Evolutionary conservation across 37 sponge, comb jelly and placozoan genomes (phyloP).

Genomic region (Aplysina aerophoba): DNA sequence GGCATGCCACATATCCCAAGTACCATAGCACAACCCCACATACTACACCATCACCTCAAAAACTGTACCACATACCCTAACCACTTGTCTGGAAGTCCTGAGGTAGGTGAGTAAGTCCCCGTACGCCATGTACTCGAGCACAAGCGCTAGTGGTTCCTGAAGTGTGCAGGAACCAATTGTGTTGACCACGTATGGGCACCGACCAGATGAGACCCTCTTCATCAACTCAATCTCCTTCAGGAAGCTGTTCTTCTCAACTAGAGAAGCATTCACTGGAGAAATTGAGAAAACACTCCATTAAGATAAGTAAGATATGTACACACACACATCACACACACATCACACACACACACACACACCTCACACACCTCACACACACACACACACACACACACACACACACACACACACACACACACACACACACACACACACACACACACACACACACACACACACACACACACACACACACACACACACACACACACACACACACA

Average conservation of each 20-base stretch:
- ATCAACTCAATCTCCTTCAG: constrained; percentile 44
- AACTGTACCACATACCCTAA: background rate
- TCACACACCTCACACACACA: background rate
- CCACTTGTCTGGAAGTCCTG: background rate
- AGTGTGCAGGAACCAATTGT: constrained; percentile 38
- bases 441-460: constrained; percentile 7
- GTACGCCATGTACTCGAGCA: constrained; percentile 27
- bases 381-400: constrained; percentile 19
- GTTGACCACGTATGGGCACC: constrained; percentile 7
- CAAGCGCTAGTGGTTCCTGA: constrained; percentile 28
- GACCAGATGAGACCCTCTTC: constrained; percentile 20
- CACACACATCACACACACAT: too few species aligned
- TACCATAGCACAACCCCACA: background rate
- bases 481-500: background rate
- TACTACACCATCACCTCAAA: background rate
- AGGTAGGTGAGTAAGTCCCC: constrained; percentile 24
- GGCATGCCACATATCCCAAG: background rate
- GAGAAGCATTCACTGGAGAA: constrained; percentile 8
- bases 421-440: background rate
- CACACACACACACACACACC: background rate
- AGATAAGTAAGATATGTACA: too few species aligned
- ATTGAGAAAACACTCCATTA: too few species aligned
- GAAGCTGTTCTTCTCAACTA: constrained; percentile 9
- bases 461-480: background rate
- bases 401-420: constrained; percentile 2